phyloP scores from a whole-genome alignment of 2,797 vertebrate genomes.

The Perodicticus potto region DNA sequence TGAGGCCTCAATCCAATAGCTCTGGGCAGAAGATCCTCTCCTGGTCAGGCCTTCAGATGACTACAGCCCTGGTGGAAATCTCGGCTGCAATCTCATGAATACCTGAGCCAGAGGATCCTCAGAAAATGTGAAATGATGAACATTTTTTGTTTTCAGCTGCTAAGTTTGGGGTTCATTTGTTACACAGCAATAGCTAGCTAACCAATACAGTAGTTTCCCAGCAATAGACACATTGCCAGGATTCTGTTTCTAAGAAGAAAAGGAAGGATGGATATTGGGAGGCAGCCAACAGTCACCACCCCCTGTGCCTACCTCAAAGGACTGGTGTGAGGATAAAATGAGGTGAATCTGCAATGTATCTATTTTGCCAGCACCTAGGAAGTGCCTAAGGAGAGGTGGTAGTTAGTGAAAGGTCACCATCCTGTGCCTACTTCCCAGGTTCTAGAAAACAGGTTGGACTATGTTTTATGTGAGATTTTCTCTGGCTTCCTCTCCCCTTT shows the following conservation, averaged over 20 bases:
- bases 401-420: not conserved
- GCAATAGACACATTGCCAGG: not conserved
- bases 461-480: not conserved
- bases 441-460: not conserved
- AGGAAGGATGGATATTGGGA: not conserved
- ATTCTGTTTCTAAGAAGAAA: not conserved
- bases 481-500: not conserved
- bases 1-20: not conserved
- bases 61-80: too few species aligned
- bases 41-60: not conserved
- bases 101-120: not conserved
- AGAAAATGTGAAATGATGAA: not conserved
- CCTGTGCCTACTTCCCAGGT: not conserved
- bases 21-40: not conserved
- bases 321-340: not conserved
- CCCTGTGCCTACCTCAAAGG: not conserved
- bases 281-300: not conserved
- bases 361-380: not conserved
- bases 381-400: not conserved
- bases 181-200: not conserved
- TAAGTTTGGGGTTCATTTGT: not conserved
- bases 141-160: not conserved
- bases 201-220: constrained; percentile 1
- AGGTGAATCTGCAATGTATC: not conserved
- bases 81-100: not conserved